These are phyloP conservation scores for Polietes domitor DNA, from an alignment of 2,888 invertebrate genomes.

Conservation along the genomic window DNA sequence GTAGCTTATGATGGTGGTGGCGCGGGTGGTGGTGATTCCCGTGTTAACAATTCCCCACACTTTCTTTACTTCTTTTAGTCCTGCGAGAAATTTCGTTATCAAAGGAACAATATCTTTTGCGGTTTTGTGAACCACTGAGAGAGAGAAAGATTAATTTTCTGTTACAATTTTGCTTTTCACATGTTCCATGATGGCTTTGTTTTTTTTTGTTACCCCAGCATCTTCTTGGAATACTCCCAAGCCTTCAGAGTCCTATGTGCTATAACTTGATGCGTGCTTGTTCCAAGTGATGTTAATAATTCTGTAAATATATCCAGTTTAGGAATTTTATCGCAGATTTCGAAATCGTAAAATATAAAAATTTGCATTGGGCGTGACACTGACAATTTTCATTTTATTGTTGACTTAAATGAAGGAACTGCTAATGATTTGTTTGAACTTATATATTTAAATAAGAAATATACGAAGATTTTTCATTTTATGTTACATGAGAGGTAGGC, in stretches of 20 bases:
- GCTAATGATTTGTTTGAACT: too few relatives aligned
- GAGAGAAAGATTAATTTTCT: slow-evolving; percentile 24
- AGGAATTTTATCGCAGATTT: too few relatives aligned
- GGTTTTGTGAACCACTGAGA: background rate
- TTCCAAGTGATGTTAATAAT: too few relatives aligned
- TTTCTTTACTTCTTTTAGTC: background rate
- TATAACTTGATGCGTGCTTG: background rate
- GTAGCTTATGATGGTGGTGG: background rate
- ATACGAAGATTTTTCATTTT: too few relatives aligned
- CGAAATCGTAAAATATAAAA: too few relatives aligned
- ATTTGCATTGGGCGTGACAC: too few relatives aligned
- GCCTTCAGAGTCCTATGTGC: background rate
- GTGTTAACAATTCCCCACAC: background rate
- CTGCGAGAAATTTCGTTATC: background rate
- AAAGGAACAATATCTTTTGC: slow-evolving; percentile 32
- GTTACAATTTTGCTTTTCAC: slow-evolving; percentile 22
- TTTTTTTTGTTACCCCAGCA: background rate
- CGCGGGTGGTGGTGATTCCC: background rate
- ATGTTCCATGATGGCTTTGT: background rate
- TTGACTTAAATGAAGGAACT: too few relatives aligned
- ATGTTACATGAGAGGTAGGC: too few relatives aligned
- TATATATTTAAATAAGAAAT: too few relatives aligned
- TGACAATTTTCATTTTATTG: too few relatives aligned
- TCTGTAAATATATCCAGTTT: too few relatives aligned
- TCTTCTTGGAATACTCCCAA: background rate